phyloP scores from a whole-genome alignment of 2,888 invertebrate species.

The Lysandra coridon region DNA sequence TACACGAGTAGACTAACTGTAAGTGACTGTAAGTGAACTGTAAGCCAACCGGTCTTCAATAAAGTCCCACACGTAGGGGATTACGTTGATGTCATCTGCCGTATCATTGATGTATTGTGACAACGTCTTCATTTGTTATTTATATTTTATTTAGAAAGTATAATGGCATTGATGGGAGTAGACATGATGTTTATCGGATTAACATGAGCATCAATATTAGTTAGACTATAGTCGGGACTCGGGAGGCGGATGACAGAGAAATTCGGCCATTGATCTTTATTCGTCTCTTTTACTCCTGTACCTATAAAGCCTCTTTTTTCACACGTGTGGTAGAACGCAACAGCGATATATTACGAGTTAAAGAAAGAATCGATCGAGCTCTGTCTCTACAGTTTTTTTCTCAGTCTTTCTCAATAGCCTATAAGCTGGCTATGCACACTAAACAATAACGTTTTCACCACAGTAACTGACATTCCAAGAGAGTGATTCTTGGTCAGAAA shows the following conservation, averaged over 20 bases:
- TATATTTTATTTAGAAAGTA: slow-evolving; percentile 26
- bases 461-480: too few species aligned
- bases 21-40: neutral
- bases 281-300: too few species aligned
- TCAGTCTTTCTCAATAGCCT: too few species aligned
- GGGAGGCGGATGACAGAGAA: neutral
- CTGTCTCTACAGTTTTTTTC: too few species aligned
- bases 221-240: neutral
- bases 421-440: too few species aligned
- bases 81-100: slow-evolving; percentile 9
- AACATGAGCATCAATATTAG: neutral
- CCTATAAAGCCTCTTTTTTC: too few species aligned
- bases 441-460: too few species aligned
- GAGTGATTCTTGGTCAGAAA: too few species aligned
- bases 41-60: slow-evolving; percentile 10
- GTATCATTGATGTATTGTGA: slow-evolving; percentile 25
- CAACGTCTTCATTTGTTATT: slow-evolving; percentile 19
- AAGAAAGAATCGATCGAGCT: too few species aligned
- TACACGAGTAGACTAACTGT: neutral
- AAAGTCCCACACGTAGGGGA: slow-evolving; percentile 16
- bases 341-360: too few species aligned
- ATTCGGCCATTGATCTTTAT: neutral
- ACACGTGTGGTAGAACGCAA: too few species aligned
- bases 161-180: slow-evolving; percentile 4
- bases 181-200: slow-evolving; percentile 6